These are phyloP conservation scores for Radopholus similis DNA, from an alignment of 1,140 invertebrate genomes.

Conservation along the genomic window DNA sequence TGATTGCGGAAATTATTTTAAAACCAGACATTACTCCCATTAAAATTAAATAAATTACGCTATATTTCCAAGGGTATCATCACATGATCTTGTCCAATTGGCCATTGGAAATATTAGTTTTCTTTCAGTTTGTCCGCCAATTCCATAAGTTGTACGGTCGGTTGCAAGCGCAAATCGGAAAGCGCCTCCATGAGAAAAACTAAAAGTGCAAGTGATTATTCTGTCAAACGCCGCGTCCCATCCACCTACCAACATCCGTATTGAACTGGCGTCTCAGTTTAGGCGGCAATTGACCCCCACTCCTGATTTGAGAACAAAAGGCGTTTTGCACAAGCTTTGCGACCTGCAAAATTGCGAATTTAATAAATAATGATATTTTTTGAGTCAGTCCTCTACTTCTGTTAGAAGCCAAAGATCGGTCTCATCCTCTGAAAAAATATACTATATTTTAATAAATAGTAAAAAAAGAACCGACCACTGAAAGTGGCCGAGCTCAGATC, in stretches of 20 bases:
- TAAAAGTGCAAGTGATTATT: slow-evolving; percentile 18
- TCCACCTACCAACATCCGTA: slow-evolving; percentile 39
- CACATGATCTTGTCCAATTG: no score
- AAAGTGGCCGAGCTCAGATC: slow-evolving; percentile 18
- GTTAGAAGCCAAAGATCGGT: slow-evolving; percentile 43
- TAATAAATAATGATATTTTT: neutral
- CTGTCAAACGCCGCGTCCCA: neutral
- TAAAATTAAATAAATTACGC: no score
- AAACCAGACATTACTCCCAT: no score
- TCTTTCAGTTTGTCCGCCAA: slow-evolving; percentile 38
- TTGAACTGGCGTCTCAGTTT: slow-evolving; percentile 42
- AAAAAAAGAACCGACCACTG: slow-evolving; percentile 29
- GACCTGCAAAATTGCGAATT: neutral
- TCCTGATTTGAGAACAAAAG: slow-evolving; percentile 42
- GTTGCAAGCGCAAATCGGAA: slow-evolving; percentile 40
- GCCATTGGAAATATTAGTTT: no score
- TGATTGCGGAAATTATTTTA: no score
- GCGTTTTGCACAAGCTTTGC: slow-evolving; percentile 31
- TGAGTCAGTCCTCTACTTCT: slow-evolving; percentile 9
- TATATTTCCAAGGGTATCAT: no score
- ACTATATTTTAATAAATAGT: neutral
- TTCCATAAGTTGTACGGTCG: slow-evolving; percentile 27
- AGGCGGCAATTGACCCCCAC: slow-evolving; percentile 28
- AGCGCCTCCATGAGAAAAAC: slow-evolving; percentile 47
- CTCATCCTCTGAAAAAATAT: slow-evolving; percentile 41